Base-by-base conservation (phyloP, 2,113 vertebrate species). In the Pachypanchax playfairii region DNA sequence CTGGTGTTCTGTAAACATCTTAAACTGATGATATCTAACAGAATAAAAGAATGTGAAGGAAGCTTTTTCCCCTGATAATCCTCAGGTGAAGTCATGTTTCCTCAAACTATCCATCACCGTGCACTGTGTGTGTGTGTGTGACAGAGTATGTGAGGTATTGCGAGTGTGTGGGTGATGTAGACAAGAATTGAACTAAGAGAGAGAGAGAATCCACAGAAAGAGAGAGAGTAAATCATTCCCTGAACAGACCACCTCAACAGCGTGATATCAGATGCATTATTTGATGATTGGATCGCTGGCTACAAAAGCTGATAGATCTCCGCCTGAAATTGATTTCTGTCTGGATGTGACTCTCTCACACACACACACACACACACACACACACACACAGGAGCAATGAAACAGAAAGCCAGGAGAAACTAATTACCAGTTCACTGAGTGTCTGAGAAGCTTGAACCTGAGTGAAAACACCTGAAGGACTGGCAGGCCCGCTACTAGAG, bases 301-400 rank as follows among this genome's bases (percentile, higher is more conserved):
- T 85, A 84, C 85, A 88, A 87, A 85, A 87, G 85, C 85, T 87
- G 87, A 87, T 89, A 85, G 83, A 85, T 89, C 85, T 84, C 66
- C 67, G 83, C 75, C 81, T 87, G 87, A 89, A 89, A 89, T 89
- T 87, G 87, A 89, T 87, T 89, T 87, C 83, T 87, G 87, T 87
- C 83, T 89, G 83, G 81, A 81, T 84, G 85, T 75, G 83, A 83
- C 74, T 51, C 75, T 51, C 69, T 22, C 66, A 51, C 52, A 31
- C 65, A 53, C 65, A 55, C 53, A 66, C 64, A 44, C 48, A 42
- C 51, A 49, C 31, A 22, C 57, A 43, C 68, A 73, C 54, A 71
- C 51, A 65, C 50, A 71, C 36, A 72, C 59, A 54, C 22, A 43
- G 11, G 47, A 10, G 22, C 65, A 51, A 9, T 63, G 75, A 82